Evolutionary conservation across 2,797 vertebrate genomes (phyloP).

Genomic region (Lithobates sylvaticus): DNA sequence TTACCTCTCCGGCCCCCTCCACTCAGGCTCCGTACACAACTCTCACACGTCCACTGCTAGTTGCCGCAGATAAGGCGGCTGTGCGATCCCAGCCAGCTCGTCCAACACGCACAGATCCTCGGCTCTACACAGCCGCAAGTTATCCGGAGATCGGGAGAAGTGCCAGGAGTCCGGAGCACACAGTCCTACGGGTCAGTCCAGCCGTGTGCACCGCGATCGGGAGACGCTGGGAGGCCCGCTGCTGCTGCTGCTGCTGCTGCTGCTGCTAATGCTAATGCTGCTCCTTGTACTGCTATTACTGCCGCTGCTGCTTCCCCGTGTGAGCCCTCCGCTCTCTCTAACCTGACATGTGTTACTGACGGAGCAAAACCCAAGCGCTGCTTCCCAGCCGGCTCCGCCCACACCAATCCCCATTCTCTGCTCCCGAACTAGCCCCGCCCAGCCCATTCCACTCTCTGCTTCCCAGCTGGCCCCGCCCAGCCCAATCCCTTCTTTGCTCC

Average conservation of each 20-base stretch:
- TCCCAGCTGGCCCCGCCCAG: no score
- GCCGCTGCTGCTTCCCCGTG: conserved; percentile 71
- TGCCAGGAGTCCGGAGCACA: neutral
- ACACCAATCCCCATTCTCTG: conserved; percentile 81
- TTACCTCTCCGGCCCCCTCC: conserved; percentile 25
- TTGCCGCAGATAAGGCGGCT: conserved; percentile 75
- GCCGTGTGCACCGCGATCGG: conserved; percentile 37
- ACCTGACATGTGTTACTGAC: conserved; percentile 94
- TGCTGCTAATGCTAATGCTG: no score
- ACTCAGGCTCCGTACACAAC: neutral
- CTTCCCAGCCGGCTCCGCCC: conserved; percentile 82
- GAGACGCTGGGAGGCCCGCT: conserved; percentile 65
- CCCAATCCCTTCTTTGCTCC: no score
- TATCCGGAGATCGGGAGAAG: conserved; percentile 8
- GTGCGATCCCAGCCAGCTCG: conserved; percentile 65
- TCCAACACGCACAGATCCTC: conserved; percentile 60
- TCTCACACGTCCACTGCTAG: conserved; percentile 60
- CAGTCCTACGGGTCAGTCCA: neutral
- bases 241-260: no score
- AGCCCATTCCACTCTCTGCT: no score
- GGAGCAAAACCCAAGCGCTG: conserved; percentile 87
- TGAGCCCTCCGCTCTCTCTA: conserved; percentile 68
- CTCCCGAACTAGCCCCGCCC: no score
- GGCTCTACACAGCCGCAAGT: conserved; percentile 53
- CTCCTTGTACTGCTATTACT: neutral